Evolutionary conservation across 2,113 vertebrate genomes (phyloP).

Genomic region (Serilophus lunatus): DNA sequence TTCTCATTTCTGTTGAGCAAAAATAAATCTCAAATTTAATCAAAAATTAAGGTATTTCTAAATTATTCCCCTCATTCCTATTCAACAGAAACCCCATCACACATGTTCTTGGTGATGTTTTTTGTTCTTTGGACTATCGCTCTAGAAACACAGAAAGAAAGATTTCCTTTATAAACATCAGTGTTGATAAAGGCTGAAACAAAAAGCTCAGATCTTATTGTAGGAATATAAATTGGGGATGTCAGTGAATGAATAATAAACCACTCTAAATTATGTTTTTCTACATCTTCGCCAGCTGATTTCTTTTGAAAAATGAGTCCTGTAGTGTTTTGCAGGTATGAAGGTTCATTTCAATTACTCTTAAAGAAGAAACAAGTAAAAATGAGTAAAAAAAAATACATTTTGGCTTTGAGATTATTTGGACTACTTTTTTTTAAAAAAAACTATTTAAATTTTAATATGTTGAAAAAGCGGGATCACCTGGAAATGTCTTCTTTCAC

Average conservation of each 20-base stretch:
- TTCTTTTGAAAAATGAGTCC: neutral
- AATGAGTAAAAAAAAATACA: neutral
- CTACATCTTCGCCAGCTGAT: neutral
- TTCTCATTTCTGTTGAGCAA: neutral
- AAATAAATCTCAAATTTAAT: neutral
- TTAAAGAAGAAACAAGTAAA: neutral
- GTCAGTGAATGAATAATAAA: neutral
- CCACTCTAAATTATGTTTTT: neutral
- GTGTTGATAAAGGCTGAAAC: neutral
- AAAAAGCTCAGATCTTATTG: neutral
- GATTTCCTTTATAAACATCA: neutral
- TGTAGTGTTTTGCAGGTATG: neutral
- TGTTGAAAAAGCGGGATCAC: neutral
- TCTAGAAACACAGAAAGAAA: neutral
- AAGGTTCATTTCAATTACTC: neutral
- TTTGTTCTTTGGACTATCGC: neutral
- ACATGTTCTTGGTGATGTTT: neutral
- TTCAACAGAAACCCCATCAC: neutral
- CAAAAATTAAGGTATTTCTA: neutral
- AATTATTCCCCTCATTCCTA: neutral
- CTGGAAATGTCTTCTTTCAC: neutral
- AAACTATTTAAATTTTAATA: neutral
- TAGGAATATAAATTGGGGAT: neutral
- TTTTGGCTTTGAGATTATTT: neutral
- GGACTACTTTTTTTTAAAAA: neutral